These are phyloP conservation scores for Alviniconcha strummeri DNA, from an alignment of 2,888 invertebrate genomes.

Conservation along the genomic window DNA sequence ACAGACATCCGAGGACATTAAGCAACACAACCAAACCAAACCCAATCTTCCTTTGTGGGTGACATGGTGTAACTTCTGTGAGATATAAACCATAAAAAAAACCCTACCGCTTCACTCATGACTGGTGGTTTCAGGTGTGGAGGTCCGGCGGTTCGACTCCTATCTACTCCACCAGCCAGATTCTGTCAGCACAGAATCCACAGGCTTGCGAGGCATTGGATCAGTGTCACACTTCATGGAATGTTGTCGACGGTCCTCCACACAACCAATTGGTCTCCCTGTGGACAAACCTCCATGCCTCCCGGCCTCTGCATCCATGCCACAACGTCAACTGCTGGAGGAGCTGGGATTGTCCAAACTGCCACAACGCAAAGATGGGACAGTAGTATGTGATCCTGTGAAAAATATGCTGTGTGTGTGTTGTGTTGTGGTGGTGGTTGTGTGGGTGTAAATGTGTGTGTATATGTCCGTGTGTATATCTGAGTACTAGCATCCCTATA, in stretches of 20 bases:
- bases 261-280: slow-evolving; percentile 48
- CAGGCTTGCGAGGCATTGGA: slow-evolving; percentile 53
- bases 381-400: slow-evolving; percentile 41
- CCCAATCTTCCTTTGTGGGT: too few species aligned
- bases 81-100: too few species aligned
- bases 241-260: slow-evolving; percentile 48
- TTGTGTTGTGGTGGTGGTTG: too few species aligned
- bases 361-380: slow-evolving; percentile 52
- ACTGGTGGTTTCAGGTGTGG: slow-evolving; percentile 34
- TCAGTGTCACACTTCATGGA: slow-evolving; percentile 59
- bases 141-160: slow-evolving; percentile 49
- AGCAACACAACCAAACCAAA: too few species aligned
- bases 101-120: too few species aligned
- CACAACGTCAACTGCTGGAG: slow-evolving; percentile 38
- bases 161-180: slow-evolving; percentile 52
- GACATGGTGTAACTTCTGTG: too few species aligned
- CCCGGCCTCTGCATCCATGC: slow-evolving; percentile 39
- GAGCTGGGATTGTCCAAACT: slow-evolving; percentile 47
- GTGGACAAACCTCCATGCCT: slow-evolving; percentile 45
- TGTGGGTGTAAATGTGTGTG: too few species aligned
- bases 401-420: too few species aligned
- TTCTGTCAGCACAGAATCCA: slow-evolving; percentile 49
- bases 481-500: too few species aligned
- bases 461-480: too few species aligned
- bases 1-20: too few species aligned